Evolutionary conservation across 2,797 vertebrate genomes (phyloP).

Genomic region (Stomatorhinus walkeri): DNA sequence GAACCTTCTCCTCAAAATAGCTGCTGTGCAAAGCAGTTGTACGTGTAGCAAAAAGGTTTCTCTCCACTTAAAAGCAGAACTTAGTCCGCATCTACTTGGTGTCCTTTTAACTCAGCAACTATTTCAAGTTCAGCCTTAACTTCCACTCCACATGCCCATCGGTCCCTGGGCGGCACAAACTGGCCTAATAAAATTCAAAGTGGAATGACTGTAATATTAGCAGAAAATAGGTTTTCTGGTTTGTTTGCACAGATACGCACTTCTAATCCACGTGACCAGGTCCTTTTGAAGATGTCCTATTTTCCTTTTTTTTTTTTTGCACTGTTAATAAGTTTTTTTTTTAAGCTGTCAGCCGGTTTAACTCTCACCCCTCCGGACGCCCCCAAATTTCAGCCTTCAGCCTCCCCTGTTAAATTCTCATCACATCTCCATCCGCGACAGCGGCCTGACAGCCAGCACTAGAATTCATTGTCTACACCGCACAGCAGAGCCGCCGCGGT

Average conservation of each 20-base stretch:
- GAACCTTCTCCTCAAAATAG: neutral
- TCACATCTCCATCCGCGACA: slow-evolving; percentile 9
- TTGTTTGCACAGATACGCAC: neutral
- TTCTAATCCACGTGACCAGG: neutral
- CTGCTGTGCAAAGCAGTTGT: neutral
- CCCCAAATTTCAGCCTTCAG: neutral
- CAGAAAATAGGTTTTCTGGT: neutral
- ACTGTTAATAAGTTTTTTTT: neutral
- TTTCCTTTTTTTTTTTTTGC: neutral
- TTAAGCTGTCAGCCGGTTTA: slow-evolving; percentile 1
- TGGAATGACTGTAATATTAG: neutral
- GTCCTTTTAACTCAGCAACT: neutral
- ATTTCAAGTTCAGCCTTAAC: neutral
- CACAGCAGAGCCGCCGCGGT: neutral
- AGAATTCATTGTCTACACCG: slow-evolving; percentile 13
- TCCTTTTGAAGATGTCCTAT: neutral
- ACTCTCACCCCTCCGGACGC: neutral
- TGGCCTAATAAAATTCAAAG: slow-evolving; percentile 8
- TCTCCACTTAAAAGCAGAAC: neutral
- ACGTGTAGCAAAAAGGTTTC: neutral
- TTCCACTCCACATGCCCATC: neutral
- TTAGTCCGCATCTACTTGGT: neutral
- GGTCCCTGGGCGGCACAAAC: neutral
- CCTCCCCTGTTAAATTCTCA: neutral
- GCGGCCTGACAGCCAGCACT: slow-evolving; percentile 9